Percentiles rank a stretch among this genome's conserved stretches.
These are phyloP conservation scores for Thamnaconus septentrionalis DNA, from an alignment of 2,113 vertebrate species.

Conservation along the genomic window DNA sequence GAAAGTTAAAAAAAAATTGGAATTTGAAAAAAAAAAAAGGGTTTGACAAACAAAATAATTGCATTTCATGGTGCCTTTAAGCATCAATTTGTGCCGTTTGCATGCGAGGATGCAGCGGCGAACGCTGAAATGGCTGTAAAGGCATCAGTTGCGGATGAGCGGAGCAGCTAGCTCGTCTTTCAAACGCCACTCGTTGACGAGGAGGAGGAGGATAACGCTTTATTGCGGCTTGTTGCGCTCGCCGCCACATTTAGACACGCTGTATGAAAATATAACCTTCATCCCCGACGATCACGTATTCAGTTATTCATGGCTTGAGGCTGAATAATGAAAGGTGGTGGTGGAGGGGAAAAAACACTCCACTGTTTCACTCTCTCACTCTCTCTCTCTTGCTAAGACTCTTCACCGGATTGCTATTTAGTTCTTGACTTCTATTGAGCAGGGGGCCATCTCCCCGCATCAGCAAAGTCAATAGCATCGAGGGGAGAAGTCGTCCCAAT, in stretches of 20 bases:
- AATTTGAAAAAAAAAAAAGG: too few relatives aligned
- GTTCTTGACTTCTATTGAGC: constrained; percentile 43
- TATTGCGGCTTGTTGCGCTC: constrained; percentile 62
- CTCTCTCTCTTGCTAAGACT: constrained; percentile 23
- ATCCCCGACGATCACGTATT: constrained; percentile 59
- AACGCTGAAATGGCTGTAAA: constrained; percentile 36
- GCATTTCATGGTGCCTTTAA: background rate
- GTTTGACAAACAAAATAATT: too few relatives aligned
- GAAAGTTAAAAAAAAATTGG: too few relatives aligned
- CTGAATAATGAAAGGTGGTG: constrained; percentile 63
- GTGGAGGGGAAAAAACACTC: constrained; percentile 35
- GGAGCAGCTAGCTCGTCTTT: constrained; percentile 60
- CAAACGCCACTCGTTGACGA: constrained; percentile 59
- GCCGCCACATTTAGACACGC: constrained; percentile 64
- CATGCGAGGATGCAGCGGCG: constrained; percentile 5
- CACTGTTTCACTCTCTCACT: constrained; percentile 30
- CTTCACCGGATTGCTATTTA: constrained; percentile 50
- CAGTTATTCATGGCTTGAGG: constrained; percentile 69
- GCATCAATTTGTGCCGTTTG: background rate
- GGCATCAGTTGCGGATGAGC: constrained; percentile 56
- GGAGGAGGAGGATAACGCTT: constrained; percentile 57
- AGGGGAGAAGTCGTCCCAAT: constrained; percentile 36
- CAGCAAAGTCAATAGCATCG: constrained; percentile 42
- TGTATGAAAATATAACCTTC: constrained; percentile 66
- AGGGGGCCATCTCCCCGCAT: constrained; percentile 13